These are phyloP conservation scores for Leiothrix lutea DNA, from an alignment of 2,113 vertebrate species.

Conservation along the genomic window DNA sequence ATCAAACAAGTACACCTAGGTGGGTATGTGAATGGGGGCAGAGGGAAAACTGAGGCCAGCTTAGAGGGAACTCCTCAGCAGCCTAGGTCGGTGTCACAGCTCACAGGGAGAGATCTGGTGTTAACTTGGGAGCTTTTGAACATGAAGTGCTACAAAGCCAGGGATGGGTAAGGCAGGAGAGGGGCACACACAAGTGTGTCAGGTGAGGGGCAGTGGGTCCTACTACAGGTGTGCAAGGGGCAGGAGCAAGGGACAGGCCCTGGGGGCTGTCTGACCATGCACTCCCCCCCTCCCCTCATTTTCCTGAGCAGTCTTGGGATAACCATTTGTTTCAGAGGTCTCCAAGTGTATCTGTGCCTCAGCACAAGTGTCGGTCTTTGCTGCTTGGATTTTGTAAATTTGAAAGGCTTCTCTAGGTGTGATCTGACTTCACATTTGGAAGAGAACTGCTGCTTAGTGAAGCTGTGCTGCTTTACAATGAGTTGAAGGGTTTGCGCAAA, in stretches of 20 bases:
- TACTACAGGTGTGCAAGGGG: too few species aligned
- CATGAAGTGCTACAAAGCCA: neutral
- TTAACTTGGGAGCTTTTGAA: neutral
- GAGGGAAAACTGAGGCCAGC: neutral
- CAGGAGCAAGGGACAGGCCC: neutral
- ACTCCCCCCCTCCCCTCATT: fast-evolving
- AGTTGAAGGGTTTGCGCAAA: neutral
- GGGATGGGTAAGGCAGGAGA: neutral
- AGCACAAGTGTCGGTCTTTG: neutral
- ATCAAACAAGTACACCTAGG: slow-evolving; percentile 93
- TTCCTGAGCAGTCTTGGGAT: neutral
- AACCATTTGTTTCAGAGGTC: neutral
- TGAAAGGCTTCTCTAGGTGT: neutral
- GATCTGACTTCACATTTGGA: neutral
- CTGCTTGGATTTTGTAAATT: neutral
- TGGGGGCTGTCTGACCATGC: neutral
- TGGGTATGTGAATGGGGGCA: slow-evolving; percentile 4
- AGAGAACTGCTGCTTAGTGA: neutral
- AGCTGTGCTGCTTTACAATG: neutral
- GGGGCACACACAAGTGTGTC: too few species aligned
- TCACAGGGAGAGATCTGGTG: neutral
- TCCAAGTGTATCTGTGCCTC: neutral
- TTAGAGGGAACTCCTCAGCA: neutral
- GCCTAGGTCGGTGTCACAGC: neutral
- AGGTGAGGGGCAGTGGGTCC: fast-evolving